These are phyloP conservation scores for Pachypanchax playfairii DNA, from an alignment of 2,113 vertebrate species.

Conservation along the genomic window DNA sequence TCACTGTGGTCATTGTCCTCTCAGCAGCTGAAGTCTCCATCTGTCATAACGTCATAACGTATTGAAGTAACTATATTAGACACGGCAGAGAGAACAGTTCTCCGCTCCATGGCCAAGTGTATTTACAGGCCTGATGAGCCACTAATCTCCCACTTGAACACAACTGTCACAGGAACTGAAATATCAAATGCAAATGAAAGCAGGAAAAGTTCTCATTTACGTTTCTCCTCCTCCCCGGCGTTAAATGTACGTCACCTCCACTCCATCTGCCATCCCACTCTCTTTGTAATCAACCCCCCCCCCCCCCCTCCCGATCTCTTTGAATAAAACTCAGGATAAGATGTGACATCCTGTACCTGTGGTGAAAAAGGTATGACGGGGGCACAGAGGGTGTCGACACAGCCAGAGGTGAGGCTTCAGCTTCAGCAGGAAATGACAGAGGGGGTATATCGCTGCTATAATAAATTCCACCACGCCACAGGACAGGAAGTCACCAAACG, in stretches of 20 bases:
- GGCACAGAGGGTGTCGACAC: conserved; percentile 47
- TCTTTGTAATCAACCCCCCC: not conserved
- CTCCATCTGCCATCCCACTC: not conserved
- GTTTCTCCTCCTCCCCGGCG: not conserved
- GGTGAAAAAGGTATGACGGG: conserved; percentile 41
- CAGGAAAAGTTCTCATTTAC: conserved; percentile 10
- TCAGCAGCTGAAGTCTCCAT: conserved; percentile 24
- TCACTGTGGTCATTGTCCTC: conserved; percentile 43
- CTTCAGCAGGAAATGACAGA: conserved; percentile 43
- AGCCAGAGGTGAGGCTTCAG: conserved; percentile 53
- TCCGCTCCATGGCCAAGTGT: conserved; percentile 32
- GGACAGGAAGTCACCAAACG: conserved; percentile 56
- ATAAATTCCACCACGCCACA: conserved; percentile 52
- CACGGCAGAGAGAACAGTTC: conserved; percentile 34
- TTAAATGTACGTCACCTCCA: conserved; percentile 14
- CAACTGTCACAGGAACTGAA: conserved; percentile 34
- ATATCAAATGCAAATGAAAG: conserved; percentile 43
- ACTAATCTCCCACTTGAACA: conserved; percentile 29
- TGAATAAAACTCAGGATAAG: conserved; percentile 25
- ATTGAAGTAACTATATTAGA: conserved; percentile 42
- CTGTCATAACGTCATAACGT: conserved; percentile 42
- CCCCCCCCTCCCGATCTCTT: conserved; percentile 10
- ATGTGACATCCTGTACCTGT: conserved; percentile 60
- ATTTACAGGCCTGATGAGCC: conserved; percentile 34
- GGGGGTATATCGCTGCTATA: conserved; percentile 41